Evolutionary conservation across 2,797 vertebrate genomes (phyloP), one percentile per base, ranked within the genome.

Genomic region (Pogoniulus pusillus): DNA sequence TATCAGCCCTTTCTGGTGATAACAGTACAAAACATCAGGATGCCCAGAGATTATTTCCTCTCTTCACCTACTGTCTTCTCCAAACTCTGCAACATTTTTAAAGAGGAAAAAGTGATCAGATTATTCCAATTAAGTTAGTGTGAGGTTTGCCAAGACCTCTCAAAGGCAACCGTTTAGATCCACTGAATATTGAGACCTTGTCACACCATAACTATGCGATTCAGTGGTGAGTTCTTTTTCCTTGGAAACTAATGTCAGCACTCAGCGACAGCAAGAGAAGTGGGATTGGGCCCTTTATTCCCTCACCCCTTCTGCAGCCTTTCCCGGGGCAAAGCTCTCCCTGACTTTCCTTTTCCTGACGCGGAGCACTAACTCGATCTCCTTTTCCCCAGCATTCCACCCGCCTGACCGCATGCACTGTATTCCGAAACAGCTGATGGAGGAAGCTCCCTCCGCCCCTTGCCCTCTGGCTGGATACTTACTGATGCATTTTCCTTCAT

Each of bases 401-500:
- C 10, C 35, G 18, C 26, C 10, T 35, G 29, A 2, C 24, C 41
- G 4, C 65, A 32, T 24, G 23, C 9, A 19, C 0, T 4, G 15
- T 30, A 32, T 4, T 32, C 51, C 43, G 35, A 68, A 85, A 74
- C 9, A 59, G 62, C 30, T 27, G 14, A 76, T 5, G 2, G 1
- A 66, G 26, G 59, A 45, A 51, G 24, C 5, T 53, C 8, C 72
- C 17, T 24, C 35, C 29, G 26, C 10, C 37, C 37, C 81, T 55
- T 10, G 14, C 26, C 12, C 54, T 88, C 89, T 16, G 5, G 53
- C 53, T 2, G 6, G 93, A 95, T 97, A 99, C 99, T 97, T 98
- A 99, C 99, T 99, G 98, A 99, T 98, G 96, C 99, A 99, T 97
- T 98, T 99, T 73, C 99, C 99, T 96, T 99, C 98, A 1, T 99